A percentile compares a stretch with the other conserved stretches of the same genome.
Evolutionary conservation across 1,140 invertebrate genomes (phyloP).

Genomic region (Dendroctonus valens): DNA sequence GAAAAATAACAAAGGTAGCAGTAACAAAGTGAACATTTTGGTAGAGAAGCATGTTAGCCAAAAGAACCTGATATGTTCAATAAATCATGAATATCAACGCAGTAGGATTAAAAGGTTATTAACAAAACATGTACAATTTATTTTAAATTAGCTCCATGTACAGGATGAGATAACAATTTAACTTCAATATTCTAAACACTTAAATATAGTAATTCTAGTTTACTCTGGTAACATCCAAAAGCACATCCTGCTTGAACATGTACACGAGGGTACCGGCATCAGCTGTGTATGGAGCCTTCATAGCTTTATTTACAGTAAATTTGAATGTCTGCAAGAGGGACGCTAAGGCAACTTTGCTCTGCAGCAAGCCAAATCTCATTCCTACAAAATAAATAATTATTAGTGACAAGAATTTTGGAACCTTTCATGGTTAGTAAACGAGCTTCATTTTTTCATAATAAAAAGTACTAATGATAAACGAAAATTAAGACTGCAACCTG

Average conservation of each 20-base stretch:
- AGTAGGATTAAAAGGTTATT: no score
- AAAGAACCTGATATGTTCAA: no score
- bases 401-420: neutral
- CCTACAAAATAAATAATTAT: conserved; percentile 1
- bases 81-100: no score
- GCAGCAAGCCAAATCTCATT: conserved; percentile 7
- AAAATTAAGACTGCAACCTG: no score
- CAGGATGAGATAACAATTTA: no score
- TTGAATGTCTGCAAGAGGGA: neutral
- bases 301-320: conserved; percentile 4
- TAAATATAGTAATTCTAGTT: no score
- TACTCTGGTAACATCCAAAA: neutral
- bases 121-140: no score
- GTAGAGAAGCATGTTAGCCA: no score
- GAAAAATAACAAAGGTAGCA: neutral
- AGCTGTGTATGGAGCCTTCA: neutral
- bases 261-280: neutral
- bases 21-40: neutral
- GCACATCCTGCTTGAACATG: neutral
- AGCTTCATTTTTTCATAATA: neutral
- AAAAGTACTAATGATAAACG: neutral
- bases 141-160: no score
- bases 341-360: neutral
- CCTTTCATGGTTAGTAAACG: no score
- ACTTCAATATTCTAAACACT: no score